Conservation (phyloP, 2,113 vertebrate genomes). For the Vombatus ursinus region DNA sequence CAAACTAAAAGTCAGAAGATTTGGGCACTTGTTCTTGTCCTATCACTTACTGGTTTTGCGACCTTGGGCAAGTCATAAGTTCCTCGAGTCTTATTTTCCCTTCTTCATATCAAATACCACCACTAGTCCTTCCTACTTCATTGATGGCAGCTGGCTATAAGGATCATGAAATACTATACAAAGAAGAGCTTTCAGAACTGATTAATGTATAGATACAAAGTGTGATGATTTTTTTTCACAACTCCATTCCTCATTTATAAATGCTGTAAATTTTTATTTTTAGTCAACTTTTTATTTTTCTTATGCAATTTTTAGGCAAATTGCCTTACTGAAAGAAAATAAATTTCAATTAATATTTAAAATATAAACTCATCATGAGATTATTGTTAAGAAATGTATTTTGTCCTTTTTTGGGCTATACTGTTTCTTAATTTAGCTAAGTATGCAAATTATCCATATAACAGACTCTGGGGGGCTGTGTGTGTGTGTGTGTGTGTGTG, state of each 20-base stretch:
- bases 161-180: neutral
- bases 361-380: neutral
- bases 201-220: neutral
- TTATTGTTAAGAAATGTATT: neutral
- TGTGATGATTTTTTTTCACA: constrained; percentile 15
- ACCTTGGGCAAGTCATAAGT: neutral
- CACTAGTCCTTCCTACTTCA: neutral
- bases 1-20: neutral
- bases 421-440: neutral
- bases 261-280: neutral
- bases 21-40: neutral
- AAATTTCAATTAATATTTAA: neutral
- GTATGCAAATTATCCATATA: neutral
- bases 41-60: neutral
- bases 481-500: no score
- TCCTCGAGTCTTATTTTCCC: neutral
- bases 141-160: neutral
- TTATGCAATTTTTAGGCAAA: neutral
- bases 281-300: constrained; percentile 45
- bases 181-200: constrained; percentile 19
- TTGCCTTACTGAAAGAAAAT: constrained; percentile 9
- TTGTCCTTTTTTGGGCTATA: neutral
- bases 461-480: neutral
- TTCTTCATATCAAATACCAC: neutral
- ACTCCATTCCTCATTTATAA: constrained; percentile 8